phyloP scores from a whole-genome alignment of 2,113 vertebrate species.

The Lepisosteus oculatus region DNA sequence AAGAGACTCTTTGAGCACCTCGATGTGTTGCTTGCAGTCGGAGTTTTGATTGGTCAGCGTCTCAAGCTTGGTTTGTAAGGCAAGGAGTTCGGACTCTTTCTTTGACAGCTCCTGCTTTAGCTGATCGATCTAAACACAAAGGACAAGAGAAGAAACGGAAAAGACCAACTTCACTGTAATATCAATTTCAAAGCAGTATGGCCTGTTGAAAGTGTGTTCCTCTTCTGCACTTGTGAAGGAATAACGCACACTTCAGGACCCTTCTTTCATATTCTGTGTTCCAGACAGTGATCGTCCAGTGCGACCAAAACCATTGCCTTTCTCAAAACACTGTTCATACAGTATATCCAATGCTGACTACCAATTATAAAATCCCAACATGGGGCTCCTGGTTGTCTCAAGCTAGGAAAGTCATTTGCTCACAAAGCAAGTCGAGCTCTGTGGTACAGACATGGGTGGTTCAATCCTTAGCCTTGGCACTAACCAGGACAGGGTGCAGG shows the following conservation, averaged over 20 bases:
- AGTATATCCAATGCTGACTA: neutral
- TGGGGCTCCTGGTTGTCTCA: neutral
- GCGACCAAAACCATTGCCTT: slow-evolving; percentile 14
- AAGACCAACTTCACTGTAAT: neutral
- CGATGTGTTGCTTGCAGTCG: slow-evolving; percentile 99
- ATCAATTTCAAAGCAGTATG: too few relatives aligned
- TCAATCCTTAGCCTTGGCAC: too few relatives aligned
- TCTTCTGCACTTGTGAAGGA: neutral
- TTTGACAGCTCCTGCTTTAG: slow-evolving; percentile 97
- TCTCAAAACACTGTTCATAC: neutral
- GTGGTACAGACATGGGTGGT: too few relatives aligned
- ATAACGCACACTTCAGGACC: neutral
- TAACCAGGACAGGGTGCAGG: too few relatives aligned
- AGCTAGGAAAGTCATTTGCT: neutral
- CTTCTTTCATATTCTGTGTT: slow-evolving; percentile 3
- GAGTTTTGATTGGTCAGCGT: slow-evolving; percentile 99
- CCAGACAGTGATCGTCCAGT: slow-evolving; percentile 8
- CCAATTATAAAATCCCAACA: neutral
- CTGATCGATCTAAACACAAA: slow-evolving; percentile 83
- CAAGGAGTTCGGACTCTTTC: slow-evolving; percentile 97
- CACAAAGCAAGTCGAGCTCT: too few relatives aligned
- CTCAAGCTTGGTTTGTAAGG: slow-evolving; percentile 98
- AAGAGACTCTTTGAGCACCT: slow-evolving; percentile 99
- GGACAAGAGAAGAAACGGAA: neutral
- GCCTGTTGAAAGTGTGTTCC: neutral